A percentile compares a stretch with the other conserved stretches of the same genome.
Evolutionary conservation across 2,113 vertebrate genomes (phyloP).

Genomic region (Poeciliopsis turrubarensis): DNA sequence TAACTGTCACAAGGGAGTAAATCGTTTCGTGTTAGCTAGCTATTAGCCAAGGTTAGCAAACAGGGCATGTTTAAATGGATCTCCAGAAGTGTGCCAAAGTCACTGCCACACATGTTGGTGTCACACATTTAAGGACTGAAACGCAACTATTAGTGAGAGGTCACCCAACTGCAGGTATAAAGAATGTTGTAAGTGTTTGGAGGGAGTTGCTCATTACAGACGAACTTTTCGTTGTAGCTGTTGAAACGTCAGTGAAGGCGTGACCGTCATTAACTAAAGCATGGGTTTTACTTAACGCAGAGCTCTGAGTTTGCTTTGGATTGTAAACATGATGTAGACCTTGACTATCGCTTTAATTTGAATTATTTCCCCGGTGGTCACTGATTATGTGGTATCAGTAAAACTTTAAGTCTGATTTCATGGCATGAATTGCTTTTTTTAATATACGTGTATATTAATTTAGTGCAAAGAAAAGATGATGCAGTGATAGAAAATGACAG

Average conservation of each 20-base stretch:
- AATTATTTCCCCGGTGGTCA: not conserved
- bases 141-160: not conserved
- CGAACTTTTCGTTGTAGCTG: not conserved
- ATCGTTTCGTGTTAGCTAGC: constrained; percentile 42
- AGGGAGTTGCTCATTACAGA: constrained; percentile 18
- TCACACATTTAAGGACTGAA: not conserved
- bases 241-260: not conserved
- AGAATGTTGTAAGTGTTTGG: not conserved
- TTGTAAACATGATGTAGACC: not conserved
- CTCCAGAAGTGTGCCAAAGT: constrained; percentile 37
- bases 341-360: not conserved
- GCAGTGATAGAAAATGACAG: not conserved
- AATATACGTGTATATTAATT: not conserved
- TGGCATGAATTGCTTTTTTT: not conserved
- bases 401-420: not conserved
- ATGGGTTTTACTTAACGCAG: not conserved
- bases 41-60: constrained; percentile 41
- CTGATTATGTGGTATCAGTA: not conserved
- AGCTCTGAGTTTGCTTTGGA: not conserved
- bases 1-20: constrained; percentile 14
- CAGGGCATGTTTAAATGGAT: constrained; percentile 56
- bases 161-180: constrained; percentile 6
- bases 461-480: not conserved
- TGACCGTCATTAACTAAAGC: not conserved
- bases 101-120: constrained; percentile 1